These are phyloP conservation scores for Myotis planiceps DNA, from an alignment of 2,797 vertebrate genomes.

Conservation along the genomic window DNA sequence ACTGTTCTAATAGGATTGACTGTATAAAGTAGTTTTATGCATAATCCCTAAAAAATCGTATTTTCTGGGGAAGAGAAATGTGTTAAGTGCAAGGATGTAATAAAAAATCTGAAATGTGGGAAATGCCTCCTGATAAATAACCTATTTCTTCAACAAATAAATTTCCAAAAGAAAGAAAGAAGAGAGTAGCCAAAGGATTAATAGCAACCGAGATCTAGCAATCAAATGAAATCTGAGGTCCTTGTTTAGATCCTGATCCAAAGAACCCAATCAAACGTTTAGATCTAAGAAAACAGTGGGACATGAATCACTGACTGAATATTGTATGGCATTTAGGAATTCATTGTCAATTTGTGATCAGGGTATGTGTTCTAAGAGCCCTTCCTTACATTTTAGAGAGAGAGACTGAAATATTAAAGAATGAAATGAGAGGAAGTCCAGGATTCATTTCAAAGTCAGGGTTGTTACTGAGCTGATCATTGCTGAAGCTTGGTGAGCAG, in stretches of 20 bases:
- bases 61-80: neutral
- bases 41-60: neutral
- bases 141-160: neutral
- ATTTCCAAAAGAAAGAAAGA: neutral
- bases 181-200: neutral
- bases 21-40: neutral
- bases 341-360: neutral
- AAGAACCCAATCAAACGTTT: neutral
- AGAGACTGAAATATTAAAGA: neutral
- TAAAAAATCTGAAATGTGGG: neutral
- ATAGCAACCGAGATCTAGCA: neutral
- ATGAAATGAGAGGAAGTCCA: neutral
- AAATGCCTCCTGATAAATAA: neutral
- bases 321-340: neutral
- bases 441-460: neutral
- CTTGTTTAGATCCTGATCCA: neutral
- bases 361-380: neutral
- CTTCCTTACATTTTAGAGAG: neutral
- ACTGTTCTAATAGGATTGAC: neutral
- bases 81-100: neutral
- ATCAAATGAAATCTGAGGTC: neutral
- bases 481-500: neutral
- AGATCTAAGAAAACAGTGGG: neutral
- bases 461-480: rapidly evolving
- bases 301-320: neutral